phyloP scores from a whole-genome alignment of 2,797 vertebrate species.

The Lates japonicus region DNA sequence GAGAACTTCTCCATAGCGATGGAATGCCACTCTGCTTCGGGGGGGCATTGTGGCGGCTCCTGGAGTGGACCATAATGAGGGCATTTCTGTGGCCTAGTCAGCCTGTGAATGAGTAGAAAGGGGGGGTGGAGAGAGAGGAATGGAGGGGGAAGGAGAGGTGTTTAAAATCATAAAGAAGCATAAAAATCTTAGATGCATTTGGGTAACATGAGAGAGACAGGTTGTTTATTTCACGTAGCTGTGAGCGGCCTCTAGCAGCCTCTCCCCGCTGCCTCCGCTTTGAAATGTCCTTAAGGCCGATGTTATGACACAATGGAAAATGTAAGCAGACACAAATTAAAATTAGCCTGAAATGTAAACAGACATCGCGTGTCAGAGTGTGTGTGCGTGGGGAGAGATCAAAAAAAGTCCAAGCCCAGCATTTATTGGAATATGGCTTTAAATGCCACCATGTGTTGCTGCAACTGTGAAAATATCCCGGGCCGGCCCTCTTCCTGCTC shows the following conservation, averaged over 20 bases:
- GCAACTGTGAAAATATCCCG: slow-evolving; percentile 81
- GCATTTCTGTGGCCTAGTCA: slow-evolving; percentile 65
- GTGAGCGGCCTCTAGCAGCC: slow-evolving; percentile 4
- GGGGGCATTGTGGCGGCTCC: slow-evolving; percentile 73
- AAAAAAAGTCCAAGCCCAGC: slow-evolving; percentile 56
- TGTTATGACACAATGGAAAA: slow-evolving; percentile 77
- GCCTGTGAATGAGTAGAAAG: slow-evolving; percentile 64
- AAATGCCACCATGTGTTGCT: slow-evolving; percentile 81
- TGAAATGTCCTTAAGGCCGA: slow-evolving; percentile 48
- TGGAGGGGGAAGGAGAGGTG: slow-evolving; percentile 22
- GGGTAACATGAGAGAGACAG: slow-evolving; percentile 36
- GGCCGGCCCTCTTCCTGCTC: slow-evolving; percentile 67
- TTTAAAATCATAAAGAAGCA: slow-evolving; percentile 57
- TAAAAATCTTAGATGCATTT: slow-evolving; percentile 49
- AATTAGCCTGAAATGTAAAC: slow-evolving; percentile 72
- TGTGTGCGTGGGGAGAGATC: slow-evolving; percentile 41
- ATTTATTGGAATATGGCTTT: slow-evolving; percentile 78
- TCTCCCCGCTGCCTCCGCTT: slow-evolving; percentile 21
- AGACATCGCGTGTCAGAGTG: slow-evolving; percentile 71
- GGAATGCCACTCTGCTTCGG: slow-evolving; percentile 79
- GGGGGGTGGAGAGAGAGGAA: slow-evolving; percentile 38
- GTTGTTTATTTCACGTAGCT: slow-evolving; percentile 55
- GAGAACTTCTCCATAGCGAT: slow-evolving; percentile 80
- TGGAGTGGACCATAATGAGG: slow-evolving; percentile 75
- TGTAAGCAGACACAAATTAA: slow-evolving; percentile 60